Evolutionary conservation across 2,797 vertebrate species (phyloP), one percentile per base, ranked within the genome.

Genomic region (Rhinella marina): DNA sequence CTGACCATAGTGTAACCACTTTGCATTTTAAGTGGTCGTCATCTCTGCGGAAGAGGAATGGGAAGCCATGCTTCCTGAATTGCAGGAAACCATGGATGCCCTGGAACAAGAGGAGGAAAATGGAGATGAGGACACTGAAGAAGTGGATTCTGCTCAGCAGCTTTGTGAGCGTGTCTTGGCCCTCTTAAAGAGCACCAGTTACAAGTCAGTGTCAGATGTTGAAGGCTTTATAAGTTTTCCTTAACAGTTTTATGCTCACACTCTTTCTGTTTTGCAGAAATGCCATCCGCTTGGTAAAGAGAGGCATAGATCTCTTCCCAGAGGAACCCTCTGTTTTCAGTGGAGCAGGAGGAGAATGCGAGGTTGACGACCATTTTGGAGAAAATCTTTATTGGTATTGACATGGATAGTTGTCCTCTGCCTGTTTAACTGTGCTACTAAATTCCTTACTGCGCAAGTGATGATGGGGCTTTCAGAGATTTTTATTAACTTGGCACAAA

Each of bases 21-120:
- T n/a, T 52, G 2, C 0, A 10, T 16, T 76, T 23, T 54, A 97
- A n/a, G 96, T 94, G 68, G 86, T 94, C 2, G 93, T 92, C 11
- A 94, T 97, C 19, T 90, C 95, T 52, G 96, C 96, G 1, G 94
- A 95, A 7, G 98, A 99, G 91, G 95, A 99, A 87, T 99, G 98
- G 98, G 95, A 96, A 50, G 97, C 97, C 0, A 99, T 99, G 98
- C 95, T 97, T 90, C 98, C 98, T 1, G 98, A 99, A 92, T 84
- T 99, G 87, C 95, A 90, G 52, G 89, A 93, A 87, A 96, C 97
- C 1, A 93, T 94, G 89, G 91, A 88, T 75, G 91, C 94, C 32
- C 93, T 96, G 62, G 93, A 98, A 82, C 91, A 95, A 85, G 93
- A 87, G 6, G 90, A 88, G 12, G 94, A 93, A 0, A 41, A 41